These are phyloP conservation scores for Noctuana brunneofusca DNA, from an alignment of 2,888 invertebrate species.

Conservation along the genomic window DNA sequence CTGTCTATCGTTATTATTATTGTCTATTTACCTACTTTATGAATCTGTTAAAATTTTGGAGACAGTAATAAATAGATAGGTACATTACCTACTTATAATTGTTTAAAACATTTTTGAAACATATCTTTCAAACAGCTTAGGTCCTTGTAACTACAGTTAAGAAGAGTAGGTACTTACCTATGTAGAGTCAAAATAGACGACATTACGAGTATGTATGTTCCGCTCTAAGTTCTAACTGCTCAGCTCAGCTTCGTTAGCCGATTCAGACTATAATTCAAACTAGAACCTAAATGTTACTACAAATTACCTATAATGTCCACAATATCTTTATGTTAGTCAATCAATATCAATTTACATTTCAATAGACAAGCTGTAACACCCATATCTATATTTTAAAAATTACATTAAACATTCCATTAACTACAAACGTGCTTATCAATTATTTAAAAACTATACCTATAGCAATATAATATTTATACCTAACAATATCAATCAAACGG, in stretches of 20 bases:
- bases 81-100: too few species aligned
- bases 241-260: conserved; percentile 11
- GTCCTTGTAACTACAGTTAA: conserved; percentile 15
- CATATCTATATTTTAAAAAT: conserved; percentile 14
- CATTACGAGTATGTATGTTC: background rate
- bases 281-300: background rate
- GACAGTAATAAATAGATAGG: background rate
- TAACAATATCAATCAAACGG: too few species aligned
- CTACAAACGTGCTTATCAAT: conserved; percentile 16
- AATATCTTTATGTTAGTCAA: background rate
- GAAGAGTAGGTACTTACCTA: background rate
- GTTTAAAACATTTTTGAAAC: conserved; percentile 8
- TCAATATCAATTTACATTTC: background rate
- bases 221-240: conserved; percentile 1
- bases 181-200: background rate
- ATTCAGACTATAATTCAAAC: conserved; percentile 15
- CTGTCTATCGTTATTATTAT: conserved; percentile 23
- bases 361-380: conserved; percentile 1
- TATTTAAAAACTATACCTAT: conserved; percentile 1
- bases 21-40: conserved; percentile 24
- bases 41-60: conserved; percentile 34
- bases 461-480: too few species aligned
- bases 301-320: background rate
- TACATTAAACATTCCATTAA: conserved; percentile 27
- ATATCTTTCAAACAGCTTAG: conserved; percentile 1